Conservation (phyloP, 2,113 vertebrate species). For the Strigops habroptila region DNA sequence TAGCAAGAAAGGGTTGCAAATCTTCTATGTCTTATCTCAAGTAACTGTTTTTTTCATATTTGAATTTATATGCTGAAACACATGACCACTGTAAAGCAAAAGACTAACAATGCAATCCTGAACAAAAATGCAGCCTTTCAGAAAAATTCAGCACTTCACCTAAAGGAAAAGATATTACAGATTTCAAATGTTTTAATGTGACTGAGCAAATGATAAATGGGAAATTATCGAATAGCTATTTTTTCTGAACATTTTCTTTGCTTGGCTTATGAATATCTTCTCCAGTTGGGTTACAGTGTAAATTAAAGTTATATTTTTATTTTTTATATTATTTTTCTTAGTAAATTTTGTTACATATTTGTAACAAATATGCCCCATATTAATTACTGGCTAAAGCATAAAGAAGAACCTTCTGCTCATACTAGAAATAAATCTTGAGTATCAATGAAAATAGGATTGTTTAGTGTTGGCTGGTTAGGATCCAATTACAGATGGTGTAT, state of each 20-base stretch:
- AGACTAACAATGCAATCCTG: not conserved
- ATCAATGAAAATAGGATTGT: conserved; percentile 49
- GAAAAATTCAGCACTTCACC: not conserved
- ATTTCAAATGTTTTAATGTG: not conserved
- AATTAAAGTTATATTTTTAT: not conserved
- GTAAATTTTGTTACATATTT: not conserved
- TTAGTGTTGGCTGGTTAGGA: conserved; percentile 52
- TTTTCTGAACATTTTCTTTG: not conserved
- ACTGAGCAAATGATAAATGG: not conserved
- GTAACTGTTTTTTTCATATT: not conserved
- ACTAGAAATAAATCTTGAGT: not conserved
- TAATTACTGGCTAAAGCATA: conserved; percentile 17
- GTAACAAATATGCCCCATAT: not conserved
- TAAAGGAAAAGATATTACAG: not conserved
- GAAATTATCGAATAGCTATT: not conserved
- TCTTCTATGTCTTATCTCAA: not conserved
- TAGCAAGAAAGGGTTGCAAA: not conserved
- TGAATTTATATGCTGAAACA: not conserved
- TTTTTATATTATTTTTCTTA: not conserved
- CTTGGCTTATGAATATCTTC: not conserved
- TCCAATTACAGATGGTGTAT: conserved; percentile 54
- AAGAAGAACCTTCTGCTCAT: conserved; percentile 9
- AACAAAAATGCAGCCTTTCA: not conserved
- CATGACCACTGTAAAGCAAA: not conserved
- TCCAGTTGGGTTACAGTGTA: not conserved